Base-by-base conservation (phyloP, 2,113 vertebrate genomes). In the Empidonax traillii region DNA sequence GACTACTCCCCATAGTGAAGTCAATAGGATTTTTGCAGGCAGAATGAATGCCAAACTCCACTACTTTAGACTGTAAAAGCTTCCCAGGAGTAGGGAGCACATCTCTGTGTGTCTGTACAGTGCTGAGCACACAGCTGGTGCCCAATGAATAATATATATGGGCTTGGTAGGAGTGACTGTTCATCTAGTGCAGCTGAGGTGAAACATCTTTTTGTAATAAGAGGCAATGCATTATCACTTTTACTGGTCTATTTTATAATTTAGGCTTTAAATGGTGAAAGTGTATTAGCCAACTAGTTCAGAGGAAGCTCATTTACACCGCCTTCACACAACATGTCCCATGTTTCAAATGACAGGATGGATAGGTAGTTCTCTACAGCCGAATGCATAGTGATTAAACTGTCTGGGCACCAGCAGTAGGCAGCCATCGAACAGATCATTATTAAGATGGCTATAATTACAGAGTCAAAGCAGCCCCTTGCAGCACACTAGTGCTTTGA, bases 401-500 rank as follows among this genome's bases (percentile, higher is more conserved):
- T 94, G 97, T 96, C 95, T 85, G 78, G 96, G 95, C 75, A 90
- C 61, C 73, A 88, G 85, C 95, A 88, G 89, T 94, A 97, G 91
- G 67, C 82, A 94, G 90, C 56, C 21, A 81, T 74, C 27, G 84
- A 96, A 85, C 49, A 94, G 91, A 90, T 95, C 85, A 84, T 97
- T 96, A 93, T 96, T 96, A 93, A 89, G 76, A 95, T 86, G 89
- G 35, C 72, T 96, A 39, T 96, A 97, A 97, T 97, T 97, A 97
- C 65, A 93, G 90, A 95, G 87, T 85, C 85, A 18, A 69, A 87
- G 69, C 79, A 95, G 74, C 41, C 62, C 61, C 85, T 93, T 81
- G 65, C 66, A 84, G 81, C 3, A 20, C 81, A 55, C 72, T 97
- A 97, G 97, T 98, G 97, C 98, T 98, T 97, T 97, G 84, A 98